Base-by-base conservation (phyloP, 2,797 vertebrate species). In the Pempheris klunzingeri region DNA sequence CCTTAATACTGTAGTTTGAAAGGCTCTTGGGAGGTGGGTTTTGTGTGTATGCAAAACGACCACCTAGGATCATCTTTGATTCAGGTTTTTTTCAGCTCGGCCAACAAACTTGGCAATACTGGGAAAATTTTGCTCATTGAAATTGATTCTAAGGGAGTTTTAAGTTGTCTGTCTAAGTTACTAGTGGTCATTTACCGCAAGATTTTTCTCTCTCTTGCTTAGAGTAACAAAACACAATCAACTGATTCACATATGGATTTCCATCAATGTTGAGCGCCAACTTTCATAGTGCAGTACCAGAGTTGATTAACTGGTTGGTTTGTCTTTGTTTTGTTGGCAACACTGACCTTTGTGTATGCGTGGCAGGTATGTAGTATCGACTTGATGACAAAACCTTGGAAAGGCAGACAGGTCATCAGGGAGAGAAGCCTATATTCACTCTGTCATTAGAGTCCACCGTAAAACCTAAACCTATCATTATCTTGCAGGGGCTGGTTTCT, bases 41-140 rank as follows among this genome's bases (percentile, higher is more conserved):
- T 87, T 90, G 79, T 90, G 77, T 34, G 38, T 90, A 82, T 89
- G 79, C 81, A 86, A 87, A 92, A 80, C 47, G 70, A 80, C 87
- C 86, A 89, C 83, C 79, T 54, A 77, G 63, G 62, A 72, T 88
- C 57, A 81, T 77, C 46, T 80, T 82, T 82, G 69, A 67, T 73
- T 75, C 13, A 34, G 32, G n/a, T 82, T 80, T 85, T 80, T 85
- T 76, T 81, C 44, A 70, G 63, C 61, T 73, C 4, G 0, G 55
- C 43, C 34, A 34, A 58, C 34, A 65, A 71, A 74, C 15, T 30
- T 43, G 26, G 24, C 24, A 49, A 47, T 54, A 58, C 46, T 55
- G 50, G 43, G 13, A 32, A 67, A 54, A 36, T 55, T n/a, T 58
- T 69, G 4, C 32, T 58, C 15, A 44, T 46, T 71, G 3, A 7